phyloP scores from a whole-genome alignment of 2,113 vertebrate species.

The Oostethus manadensis region DNA sequence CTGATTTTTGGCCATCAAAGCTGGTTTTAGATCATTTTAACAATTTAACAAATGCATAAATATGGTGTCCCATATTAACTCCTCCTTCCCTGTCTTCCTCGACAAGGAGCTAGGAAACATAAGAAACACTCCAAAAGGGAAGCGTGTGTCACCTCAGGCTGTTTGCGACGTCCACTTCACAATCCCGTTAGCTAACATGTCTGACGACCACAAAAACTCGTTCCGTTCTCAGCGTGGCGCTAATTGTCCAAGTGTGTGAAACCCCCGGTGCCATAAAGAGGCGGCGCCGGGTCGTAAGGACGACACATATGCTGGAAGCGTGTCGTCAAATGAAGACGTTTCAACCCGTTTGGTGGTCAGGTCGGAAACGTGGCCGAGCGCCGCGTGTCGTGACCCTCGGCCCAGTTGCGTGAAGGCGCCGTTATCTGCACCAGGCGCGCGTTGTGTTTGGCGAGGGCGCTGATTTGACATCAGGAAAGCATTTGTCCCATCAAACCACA shows the following conservation, averaged over 20 bases:
- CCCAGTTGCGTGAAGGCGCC: slow-evolving; percentile 26
- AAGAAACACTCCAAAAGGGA: too few relatives aligned
- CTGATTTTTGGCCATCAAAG: too few relatives aligned
- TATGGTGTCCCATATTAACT: too few relatives aligned
- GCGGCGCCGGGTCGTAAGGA: slow-evolving; percentile 4
- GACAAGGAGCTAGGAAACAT: too few relatives aligned
- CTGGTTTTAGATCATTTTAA: too few relatives aligned
- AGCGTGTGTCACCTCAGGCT: background rate
- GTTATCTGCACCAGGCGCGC: slow-evolving; percentile 22
- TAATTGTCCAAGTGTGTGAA: background rate
- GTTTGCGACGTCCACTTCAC: background rate
- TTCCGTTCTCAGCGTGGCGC: background rate
- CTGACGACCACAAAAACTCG: background rate
- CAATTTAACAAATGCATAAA: too few relatives aligned
- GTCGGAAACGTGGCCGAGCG: slow-evolving; percentile 35
- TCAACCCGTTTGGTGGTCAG: slow-evolving; percentile 23
- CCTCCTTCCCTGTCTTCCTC: too few relatives aligned
- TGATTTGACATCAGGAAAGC: too few relatives aligned
- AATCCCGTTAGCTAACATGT: background rate
- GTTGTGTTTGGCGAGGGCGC: background rate
- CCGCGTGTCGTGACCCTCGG: background rate
- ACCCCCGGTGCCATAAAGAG: slow-evolving; percentile 4
- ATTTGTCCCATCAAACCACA: too few relatives aligned
- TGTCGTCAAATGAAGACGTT: slow-evolving; percentile 8
- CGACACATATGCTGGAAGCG: slow-evolving; percentile 7